Base-by-base conservation (phyloP, 1,140 invertebrate species). In the Homarus americanus region DNA sequence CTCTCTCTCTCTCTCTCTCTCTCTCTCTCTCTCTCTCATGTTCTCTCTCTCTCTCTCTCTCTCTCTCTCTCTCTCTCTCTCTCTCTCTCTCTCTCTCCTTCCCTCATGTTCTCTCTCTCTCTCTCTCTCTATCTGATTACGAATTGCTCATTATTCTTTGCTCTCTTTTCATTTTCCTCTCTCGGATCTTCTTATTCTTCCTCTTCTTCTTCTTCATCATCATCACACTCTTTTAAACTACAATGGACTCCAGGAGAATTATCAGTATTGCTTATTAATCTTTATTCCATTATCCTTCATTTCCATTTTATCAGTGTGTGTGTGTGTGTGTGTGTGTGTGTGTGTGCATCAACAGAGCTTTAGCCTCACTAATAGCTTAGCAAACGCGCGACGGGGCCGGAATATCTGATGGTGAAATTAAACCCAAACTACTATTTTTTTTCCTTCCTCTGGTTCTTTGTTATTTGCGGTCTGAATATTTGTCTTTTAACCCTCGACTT, bases 351-450 rank as follows among this genome's bases (percentile, higher is more conserved):
- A n/a, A n/a, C n/a, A n/a, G 40, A 53, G 63, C n/a, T 69, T 69
- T 58, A 20, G 12, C 17, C 58, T 24, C 76, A 88, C 86, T 88
- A 88, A 88, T 88, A 88, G 86, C 86, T 88, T 88, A 82, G 86
- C 76, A 88, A 88, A 88, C 78, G 44, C 49, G 58, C n/a, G 34
- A 12, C 40, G n/a, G 86, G 38, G 32, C 53, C 58, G 41, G 76
- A 82, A 88, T 88, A 38, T 88, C 86, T 69, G 73, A 80, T 88
- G 86, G 75, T 73, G 86, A 88, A 88, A 88, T 88, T 88, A 79
- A 88, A 88, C 86, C 76, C 49, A 79, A 76, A 87, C 32, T 40
- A 34, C 36, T 63, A 63, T 87, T 87, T 78, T n/a, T 41, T 41
- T 76, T 76, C 15, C n/a, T 49, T 28, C 53, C n/a, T 79, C 44